Evolutionary conservation across 2,888 invertebrate genomes (phyloP), one percentile per base, ranked within the genome.

Genomic region (Parasteatoda lunata): DNA sequence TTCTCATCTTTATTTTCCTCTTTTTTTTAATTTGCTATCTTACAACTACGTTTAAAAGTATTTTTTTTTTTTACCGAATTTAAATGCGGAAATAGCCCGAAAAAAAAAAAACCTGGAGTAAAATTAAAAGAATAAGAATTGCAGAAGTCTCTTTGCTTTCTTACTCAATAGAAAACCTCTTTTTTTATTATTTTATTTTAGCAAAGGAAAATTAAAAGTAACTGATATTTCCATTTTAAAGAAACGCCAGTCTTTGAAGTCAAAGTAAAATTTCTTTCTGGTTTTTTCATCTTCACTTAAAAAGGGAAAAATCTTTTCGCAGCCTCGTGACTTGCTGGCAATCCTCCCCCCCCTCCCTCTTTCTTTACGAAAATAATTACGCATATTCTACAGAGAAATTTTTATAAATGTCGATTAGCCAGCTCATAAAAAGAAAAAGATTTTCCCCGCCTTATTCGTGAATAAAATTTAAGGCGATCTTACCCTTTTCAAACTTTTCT

Each of bases 181-280:
- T 85, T 85, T 85, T 85, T 85, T 77, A 30, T 30, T 30, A 30
- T 30, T 30, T 30, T 30, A 30, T 30, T 30, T 30, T 30, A 30
- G 30, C 30, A 77, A 85, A 77, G 77, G 85, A 85, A 85, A 85
- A 85, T 85, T 85, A 85, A 85, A 85, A 85, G 85, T 85, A 85
- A 85, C 85, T 85, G 85, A 85, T 85, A 85, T 85, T 85, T 85
- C 85, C 85, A 85, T 85, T 85, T 80, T 85, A 85, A 85, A 85
- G 85, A 76, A 84, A 84, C 59, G 85, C 70, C 73, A 79, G 48
- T 80, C 85, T 85, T 85, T 85, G 85, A 85, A 85, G 80, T 80
- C 48, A 52, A 54, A 75, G 80, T 69, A 59, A n/a, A 13, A 59
- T 66, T 75, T 70, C 75, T 70, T 68, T 68, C 52, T 30, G 13